These are phyloP conservation scores for Anguilla obscura DNA, from an alignment of 2,797 vertebrate species.

Conservation along the genomic window DNA sequence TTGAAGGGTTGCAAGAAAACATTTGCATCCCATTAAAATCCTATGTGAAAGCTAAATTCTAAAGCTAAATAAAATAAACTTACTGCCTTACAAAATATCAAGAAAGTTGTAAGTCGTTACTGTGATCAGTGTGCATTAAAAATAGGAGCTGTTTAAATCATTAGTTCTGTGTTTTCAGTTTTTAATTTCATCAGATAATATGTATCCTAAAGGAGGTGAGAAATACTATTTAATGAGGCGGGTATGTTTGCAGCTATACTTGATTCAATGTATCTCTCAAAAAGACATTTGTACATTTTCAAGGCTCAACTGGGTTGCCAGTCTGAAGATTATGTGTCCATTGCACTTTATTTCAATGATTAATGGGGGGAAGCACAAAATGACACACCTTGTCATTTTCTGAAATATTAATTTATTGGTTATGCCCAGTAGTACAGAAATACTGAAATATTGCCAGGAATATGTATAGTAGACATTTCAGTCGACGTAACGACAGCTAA, in stretches of 20 bases:
- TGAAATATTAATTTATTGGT: no score
- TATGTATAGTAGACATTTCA: no score
- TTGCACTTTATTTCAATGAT: neutral
- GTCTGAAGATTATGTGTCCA: neutral
- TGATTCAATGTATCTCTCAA: neutral
- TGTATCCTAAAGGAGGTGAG: neutral
- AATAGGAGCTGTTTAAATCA: neutral
- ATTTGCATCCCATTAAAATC: neutral
- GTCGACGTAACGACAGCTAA: neutral
- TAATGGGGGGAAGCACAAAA: neutral
- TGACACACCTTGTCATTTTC: no score
- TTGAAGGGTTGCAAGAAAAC: neutral
- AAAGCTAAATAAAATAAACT: neutral
- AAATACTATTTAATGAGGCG: neutral
- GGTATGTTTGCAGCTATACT: neutral
- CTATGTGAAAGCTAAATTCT: constrained; percentile 1
- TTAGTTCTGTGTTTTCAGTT: neutral
- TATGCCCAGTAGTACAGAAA: no score
- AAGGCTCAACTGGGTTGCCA: neutral
- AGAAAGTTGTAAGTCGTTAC: neutral
- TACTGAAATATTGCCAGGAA: no score
- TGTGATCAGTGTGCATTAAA: neutral
- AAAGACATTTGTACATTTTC: neutral
- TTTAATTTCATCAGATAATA: neutral
- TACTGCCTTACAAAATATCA: neutral